A percentile compares a stretch with the other conserved stretches of the same genome.
These are phyloP conservation scores for Porites cylindrica DNA, from an alignment of 92 coral and sea anemone genomes.

Conservation along the genomic window DNA sequence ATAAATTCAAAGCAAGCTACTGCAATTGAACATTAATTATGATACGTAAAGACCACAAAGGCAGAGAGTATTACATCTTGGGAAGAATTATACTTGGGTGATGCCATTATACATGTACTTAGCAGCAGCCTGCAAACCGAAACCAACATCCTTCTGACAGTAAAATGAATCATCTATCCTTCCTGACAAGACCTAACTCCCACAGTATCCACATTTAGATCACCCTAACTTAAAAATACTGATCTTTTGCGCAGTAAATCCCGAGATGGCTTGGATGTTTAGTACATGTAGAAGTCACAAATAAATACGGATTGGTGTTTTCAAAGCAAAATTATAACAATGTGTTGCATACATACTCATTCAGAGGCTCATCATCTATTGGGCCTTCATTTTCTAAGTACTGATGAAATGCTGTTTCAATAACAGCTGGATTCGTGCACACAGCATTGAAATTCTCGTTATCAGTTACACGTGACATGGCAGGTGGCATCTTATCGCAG, in stretches of 20 bases:
- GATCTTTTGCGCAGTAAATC: too few relatives aligned
- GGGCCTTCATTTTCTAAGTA: conserved; percentile 56
- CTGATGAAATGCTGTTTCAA: conserved; percentile 55
- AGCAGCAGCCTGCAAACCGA: too few relatives aligned
- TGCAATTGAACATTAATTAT: conserved; percentile 2
- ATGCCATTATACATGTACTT: too few relatives aligned
- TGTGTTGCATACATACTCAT: conserved; percentile 48
- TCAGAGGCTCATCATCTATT: conserved; percentile 53
- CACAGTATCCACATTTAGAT: too few relatives aligned
- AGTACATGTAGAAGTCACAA: neutral
- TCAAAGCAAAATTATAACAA: neutral
- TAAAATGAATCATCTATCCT: too few relatives aligned
- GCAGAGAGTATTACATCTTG: too few relatives aligned
- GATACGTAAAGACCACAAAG: neutral
- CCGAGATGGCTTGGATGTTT: neutral
- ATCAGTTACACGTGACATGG: conserved; percentile 40
- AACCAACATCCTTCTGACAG: too few relatives aligned
- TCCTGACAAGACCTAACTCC: too few relatives aligned
- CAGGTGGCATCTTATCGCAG: conserved; percentile 29
- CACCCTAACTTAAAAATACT: too few relatives aligned
- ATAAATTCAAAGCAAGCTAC: neutral
- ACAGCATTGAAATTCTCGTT: conserved; percentile 51
- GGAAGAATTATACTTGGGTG: too few relatives aligned
- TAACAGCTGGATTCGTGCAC: conserved; percentile 55
- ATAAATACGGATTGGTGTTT: too few relatives aligned